phyloP scores from a whole-genome alignment of 2,113 vertebrate species.

The Spea multiplicata region DNA sequence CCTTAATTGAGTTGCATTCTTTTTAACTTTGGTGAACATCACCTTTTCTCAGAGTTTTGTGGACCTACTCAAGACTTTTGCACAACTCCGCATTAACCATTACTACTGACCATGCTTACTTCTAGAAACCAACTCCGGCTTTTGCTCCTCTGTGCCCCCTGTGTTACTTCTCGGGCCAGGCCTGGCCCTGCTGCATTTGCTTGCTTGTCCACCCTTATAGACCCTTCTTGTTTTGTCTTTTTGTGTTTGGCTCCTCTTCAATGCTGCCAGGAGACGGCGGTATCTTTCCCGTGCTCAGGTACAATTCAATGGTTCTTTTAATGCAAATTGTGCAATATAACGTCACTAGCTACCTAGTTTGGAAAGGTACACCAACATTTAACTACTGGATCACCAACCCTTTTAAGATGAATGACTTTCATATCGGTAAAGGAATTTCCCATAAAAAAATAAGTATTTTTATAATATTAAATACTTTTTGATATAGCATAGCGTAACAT shows the following conservation, averaged over 20 bases:
- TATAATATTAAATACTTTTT: no score
- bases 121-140: neutral
- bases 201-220: constrained; percentile 13
- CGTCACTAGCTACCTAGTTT: no score
- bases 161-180: neutral
- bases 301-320: constrained; percentile 33
- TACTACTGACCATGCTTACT: neutral
- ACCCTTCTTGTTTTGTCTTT: constrained; percentile 11
- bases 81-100: neutral
- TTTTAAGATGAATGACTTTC: no score
- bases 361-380: no score
- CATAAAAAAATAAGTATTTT: no score
- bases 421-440: no score
- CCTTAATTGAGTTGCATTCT: no score
- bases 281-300: constrained; percentile 74
- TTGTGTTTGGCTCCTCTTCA: neutral
- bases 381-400: no score
- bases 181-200: constrained; percentile 1
- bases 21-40: neutral
- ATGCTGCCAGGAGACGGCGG: constrained; percentile 62
- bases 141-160: neutral
- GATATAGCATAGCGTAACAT: no score
- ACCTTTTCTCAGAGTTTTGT: no score
- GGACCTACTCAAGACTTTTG: constrained; percentile 13
- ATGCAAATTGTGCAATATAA: neutral